Base-by-base conservation (phyloP, 2,888 invertebrate genomes). In the Volucella inflata region DNA sequence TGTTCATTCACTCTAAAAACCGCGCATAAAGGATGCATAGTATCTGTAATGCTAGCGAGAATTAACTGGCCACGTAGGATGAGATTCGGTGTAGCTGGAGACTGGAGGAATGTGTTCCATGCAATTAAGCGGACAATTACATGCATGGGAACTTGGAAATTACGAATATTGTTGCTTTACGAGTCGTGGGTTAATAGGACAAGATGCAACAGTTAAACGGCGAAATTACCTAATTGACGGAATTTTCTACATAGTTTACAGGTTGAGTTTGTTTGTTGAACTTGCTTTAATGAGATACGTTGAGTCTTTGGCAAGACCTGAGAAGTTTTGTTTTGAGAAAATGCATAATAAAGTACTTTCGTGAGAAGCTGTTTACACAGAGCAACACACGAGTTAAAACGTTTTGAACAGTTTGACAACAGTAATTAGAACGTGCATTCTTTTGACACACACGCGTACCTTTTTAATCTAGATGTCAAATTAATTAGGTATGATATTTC, bases 71-170 rank as follows among this genome's bases (percentile, higher is more conserved):
- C 40, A 48, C 4, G 57, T 53, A 59, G 53, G 42, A 12, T 16
- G 40, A 16, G 50, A 38, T 44, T 71, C 62, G 36, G 46, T 59
- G 55, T 40, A 53, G 38, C 17, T 16, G 64, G 8, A 17, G 68
- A 30, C 67, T 30, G 30, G 30, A 30, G 71, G 57, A 72, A 80
- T 85, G 71, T 76, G 59, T 76, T 81, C 62, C 71, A 68, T 62
- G 85, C 76, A 80, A 85, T 85, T 85, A 85, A 77, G 71, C 68
- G 16, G 17, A 62, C 80, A 72, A 85, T 85, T 85, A 85, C 80
- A 85, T 55, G 64, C 68, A 62, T 84, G 79, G 79, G 84, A 84
- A 84, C 72, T 67, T 11, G 0, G 21, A 21, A 40, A 67, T 51
- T 16, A 14, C 3, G 48, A 42, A 12, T 44, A 10, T 21, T 40